phyloP scores from a whole-genome alignment of 2,113 vertebrate species.

The Pterocles burchelli region DNA sequence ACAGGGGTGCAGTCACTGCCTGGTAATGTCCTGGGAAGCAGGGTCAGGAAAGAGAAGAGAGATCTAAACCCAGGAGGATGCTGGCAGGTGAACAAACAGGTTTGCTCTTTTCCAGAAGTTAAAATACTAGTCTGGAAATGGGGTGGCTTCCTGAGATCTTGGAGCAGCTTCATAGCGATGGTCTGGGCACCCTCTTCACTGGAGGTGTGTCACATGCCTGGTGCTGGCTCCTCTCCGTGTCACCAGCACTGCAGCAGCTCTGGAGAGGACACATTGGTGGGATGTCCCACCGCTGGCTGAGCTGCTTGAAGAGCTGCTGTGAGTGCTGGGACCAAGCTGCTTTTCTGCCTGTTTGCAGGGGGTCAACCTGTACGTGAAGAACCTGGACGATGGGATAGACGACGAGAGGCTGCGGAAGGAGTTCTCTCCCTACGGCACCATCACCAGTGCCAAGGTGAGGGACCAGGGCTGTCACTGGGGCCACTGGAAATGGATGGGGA shows the following conservation, averaged over 20 bases:
- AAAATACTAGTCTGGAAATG: not conserved
- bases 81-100: not conserved
- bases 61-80: not conserved
- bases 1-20: not conserved
- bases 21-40: not conserved
- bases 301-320: not conserved
- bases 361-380: slow-evolving; percentile 97
- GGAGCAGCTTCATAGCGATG: not conserved
- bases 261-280: not conserved
- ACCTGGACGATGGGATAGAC: slow-evolving; percentile 91
- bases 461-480: not conserved
- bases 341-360: slow-evolving; percentile 75
- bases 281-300: not conserved
- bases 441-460: slow-evolving; percentile 95
- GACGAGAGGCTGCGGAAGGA: slow-evolving; percentile 91
- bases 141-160: not conserved
- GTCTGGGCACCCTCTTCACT: not conserved
- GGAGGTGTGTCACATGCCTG: accelerated
- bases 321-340: not conserved
- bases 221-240: not conserved
- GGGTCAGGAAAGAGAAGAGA: not conserved
- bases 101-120: not conserved
- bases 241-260: not conserved
- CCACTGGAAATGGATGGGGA: accelerated
- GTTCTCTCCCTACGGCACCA: slow-evolving; percentile 93